These are phyloP conservation scores for Troides aeacus DNA, from an alignment of 2,888 invertebrate genomes.

Conservation along the genomic window DNA sequence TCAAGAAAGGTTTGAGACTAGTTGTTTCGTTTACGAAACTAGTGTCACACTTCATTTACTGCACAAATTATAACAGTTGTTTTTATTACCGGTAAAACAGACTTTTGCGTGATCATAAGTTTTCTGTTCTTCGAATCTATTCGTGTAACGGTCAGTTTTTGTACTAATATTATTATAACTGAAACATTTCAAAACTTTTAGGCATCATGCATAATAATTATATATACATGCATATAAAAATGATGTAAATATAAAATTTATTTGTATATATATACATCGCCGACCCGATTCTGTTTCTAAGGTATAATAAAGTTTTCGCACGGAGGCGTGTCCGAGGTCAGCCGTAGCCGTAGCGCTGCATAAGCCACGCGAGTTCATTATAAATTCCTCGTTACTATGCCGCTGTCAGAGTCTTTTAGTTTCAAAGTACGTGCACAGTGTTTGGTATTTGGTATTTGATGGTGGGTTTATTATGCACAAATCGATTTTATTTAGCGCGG, in stretches of 20 bases:
- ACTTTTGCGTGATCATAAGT: neutral
- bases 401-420: slow-evolving; percentile 18
- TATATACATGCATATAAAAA: neutral
- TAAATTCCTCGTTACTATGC: slow-evolving; percentile 9
- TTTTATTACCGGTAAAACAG: neutral
- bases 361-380: slow-evolving; percentile 11
- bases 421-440: slow-evolving; percentile 19
- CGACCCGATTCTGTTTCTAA: slow-evolving; percentile 2
- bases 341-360: slow-evolving; percentile 17
- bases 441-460: slow-evolving; percentile 11
- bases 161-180: neutral
- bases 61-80: neutral
- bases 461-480: slow-evolving; percentile 41
- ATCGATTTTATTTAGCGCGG: slow-evolving; percentile 51
- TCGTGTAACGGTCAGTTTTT: neutral
- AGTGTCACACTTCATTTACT: neutral
- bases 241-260: neutral
- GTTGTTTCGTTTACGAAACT: neutral
- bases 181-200: neutral
- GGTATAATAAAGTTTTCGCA: slow-evolving; percentile 22
- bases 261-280: neutral
- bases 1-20: neutral
- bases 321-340: slow-evolving; percentile 23
- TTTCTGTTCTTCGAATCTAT: neutral
- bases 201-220: neutral